phyloP scores from a whole-genome alignment of 2,113 vertebrate species.

The Cynopterus brachyotis region DNA sequence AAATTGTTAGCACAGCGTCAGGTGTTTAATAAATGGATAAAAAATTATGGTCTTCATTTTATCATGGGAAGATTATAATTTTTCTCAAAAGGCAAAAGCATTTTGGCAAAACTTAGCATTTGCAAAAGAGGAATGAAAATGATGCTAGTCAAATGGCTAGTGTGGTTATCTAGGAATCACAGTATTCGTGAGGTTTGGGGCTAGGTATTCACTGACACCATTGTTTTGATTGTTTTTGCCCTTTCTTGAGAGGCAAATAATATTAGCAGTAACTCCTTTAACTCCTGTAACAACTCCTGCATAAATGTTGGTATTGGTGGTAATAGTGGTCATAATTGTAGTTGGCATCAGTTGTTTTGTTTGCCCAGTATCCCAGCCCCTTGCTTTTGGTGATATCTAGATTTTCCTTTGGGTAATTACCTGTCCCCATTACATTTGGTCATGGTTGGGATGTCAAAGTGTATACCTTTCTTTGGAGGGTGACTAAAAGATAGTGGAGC shows the following conservation, averaged over 20 bases:
- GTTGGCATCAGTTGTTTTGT: neutral
- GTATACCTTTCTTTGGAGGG: neutral
- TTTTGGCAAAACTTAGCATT: neutral
- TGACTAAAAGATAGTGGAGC: neutral
- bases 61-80: neutral
- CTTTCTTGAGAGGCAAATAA: neutral
- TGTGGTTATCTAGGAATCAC: neutral
- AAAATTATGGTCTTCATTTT: neutral
- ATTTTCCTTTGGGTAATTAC: neutral
- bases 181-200: neutral
- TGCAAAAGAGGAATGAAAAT: neutral
- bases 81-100: neutral
- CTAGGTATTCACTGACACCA: neutral
- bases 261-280: neutral
- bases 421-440: neutral
- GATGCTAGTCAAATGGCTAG: neutral
- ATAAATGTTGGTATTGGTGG: neutral
- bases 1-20: neutral
- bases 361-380: neutral
- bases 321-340: neutral
- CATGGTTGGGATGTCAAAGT: neutral
- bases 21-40: neutral
- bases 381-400: neutral
- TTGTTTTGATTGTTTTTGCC: neutral
- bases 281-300: neutral